Evolutionary conservation across 2,888 invertebrate species (phyloP), one percentile per base, ranked within the genome.

Genomic region (Aspidiotus rigidus): DNA sequence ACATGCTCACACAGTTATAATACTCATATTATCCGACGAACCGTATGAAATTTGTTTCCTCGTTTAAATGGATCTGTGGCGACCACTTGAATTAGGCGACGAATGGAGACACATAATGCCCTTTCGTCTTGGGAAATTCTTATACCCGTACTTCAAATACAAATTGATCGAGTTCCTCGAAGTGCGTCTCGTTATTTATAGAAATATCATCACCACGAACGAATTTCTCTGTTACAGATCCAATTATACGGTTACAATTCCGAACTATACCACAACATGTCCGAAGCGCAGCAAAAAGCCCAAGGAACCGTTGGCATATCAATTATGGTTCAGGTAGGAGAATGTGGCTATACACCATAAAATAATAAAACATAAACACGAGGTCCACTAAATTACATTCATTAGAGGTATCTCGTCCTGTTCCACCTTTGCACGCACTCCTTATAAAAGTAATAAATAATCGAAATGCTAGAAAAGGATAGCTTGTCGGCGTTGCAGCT

Each of bases 171-270:
- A 28, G 28, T 28, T 28, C 5, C 28, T 28, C 28, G 28, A 28
- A 28, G 28, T 28, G 5, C 28, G 28, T 28, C 28, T 3, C 5
- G 5, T 28, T 28, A 1, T 28, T 5, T 3, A 3, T 28, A 28
- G 1, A 28, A 28, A 28, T 28, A 28, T 28, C 2, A 28, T 28
- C 28, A 28, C 28, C 28, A 28, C 28, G 1, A 28, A 5, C 28
- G 28, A 28, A 28, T 28, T 28, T 28, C 5, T 5, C 28, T 28
- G 28, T 28, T 28, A 28, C 84, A 97, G 96, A 90, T 98, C 75
- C 97, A 98, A 80, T 82, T 97, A 71, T 92, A 95, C 75, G 97
- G 96, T 2, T 98, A 93, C 82, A 98, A 98, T 79, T 91, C 92
- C 73, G 96, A 97, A 79, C 82, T 98, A 67, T 98, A 98, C 80